Base-by-base conservation (phyloP, 2,888 invertebrate species). In the Drosophila kokeensis region DNA sequence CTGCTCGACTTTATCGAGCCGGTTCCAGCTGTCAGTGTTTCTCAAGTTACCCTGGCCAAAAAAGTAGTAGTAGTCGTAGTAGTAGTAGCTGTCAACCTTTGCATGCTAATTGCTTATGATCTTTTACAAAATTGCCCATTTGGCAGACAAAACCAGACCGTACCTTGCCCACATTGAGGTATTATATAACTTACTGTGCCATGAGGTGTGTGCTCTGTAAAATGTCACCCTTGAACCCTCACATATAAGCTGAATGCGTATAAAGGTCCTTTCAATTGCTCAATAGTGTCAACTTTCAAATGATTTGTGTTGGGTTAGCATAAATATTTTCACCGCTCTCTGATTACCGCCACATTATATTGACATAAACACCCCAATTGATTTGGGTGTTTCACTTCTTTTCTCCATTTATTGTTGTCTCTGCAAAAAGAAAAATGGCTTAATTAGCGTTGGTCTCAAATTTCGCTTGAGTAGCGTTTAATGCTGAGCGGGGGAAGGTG, bases 281-380 rank as follows among this genome's bases (percentile, higher is more conserved):
- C 76, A 68, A 75, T 74, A 83, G 89, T 87, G 83, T 89, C 87
- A 87, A 84, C 85, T 89, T 87, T 82, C 89, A 89, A 81, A 84
- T 83, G 73, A 79, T 81, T 84, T 84, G 83, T 75, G 67, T 55
- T 79, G 67, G 71, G 79, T 64, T 69, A 75, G 54, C 66, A 67
- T 73, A 69, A 81, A 83, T 82, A 76, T 76, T 81, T 70, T 71
- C 59, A 72, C 73, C 73, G 71, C 69, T 76, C 84, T 83, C 81
- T 83, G 79, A 81, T 85, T 87, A 89, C 87, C 72, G 72, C 57
- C 78, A 70, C 73, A 75, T 75, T 89, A 73, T 62, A 82, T 82
- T 80, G 72, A 72, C 72, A 72, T 71, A 85, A 81, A 83, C 82
- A 87, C 81, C 87, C 87, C 89, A 82, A 82, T 87, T 87, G 76